Conservation (phyloP, 2,888 invertebrate species). For the Schizaphis graminum region DNA sequence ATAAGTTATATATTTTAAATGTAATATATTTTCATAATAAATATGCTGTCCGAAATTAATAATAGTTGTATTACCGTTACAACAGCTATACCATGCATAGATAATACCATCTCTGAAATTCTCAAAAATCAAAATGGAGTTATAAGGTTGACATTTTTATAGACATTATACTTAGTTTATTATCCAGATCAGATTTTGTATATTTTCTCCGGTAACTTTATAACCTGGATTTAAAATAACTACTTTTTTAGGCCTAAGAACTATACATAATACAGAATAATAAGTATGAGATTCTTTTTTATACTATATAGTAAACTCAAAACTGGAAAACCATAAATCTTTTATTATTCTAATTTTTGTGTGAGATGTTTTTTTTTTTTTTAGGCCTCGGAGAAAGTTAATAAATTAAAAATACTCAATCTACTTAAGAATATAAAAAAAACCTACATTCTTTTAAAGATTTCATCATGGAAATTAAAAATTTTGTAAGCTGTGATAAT, state of each 20-base stretch:
- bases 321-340: constrained; percentile 48
- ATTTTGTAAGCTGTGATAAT: background rate
- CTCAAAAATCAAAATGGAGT: background rate
- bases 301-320: background rate
- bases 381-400: constrained; percentile 20
- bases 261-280: background rate
- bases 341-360: background rate
- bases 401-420: constrained; percentile 25
- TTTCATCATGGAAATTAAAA: constrained; percentile 9
- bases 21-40: constrained; percentile 17
- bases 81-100: background rate
- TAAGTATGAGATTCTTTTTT: background rate
- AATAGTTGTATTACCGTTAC: constrained; percentile 29
- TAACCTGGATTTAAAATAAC: background rate
- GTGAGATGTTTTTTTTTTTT: background rate
- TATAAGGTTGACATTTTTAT: background rate
- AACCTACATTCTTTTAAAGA: constrained; percentile 47
- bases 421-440: background rate
- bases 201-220: background rate
- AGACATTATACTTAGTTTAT: background rate
- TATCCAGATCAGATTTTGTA: constrained; percentile 31
- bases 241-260: background rate
- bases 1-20: background rate
- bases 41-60: background rate
- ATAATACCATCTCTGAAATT: background rate